These are phyloP conservation scores for Hypena proboscidalis DNA, from an alignment of 2,888 invertebrate genomes.

Conservation along the genomic window DNA sequence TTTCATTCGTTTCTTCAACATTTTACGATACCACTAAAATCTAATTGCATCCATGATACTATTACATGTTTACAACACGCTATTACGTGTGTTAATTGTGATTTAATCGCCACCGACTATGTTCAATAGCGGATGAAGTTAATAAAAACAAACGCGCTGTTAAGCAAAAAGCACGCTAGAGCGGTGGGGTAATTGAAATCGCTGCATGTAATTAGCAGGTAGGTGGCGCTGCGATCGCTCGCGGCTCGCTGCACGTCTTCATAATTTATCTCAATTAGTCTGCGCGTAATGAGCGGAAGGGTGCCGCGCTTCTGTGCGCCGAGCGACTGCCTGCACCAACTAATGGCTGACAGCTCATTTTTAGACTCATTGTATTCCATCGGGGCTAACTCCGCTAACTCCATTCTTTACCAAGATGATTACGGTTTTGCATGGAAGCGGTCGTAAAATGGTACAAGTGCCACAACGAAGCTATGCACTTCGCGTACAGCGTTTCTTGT, in stretches of 20 bases:
- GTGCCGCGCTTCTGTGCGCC: slow-evolving; percentile 52
- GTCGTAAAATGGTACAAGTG: neutral
- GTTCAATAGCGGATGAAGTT: slow-evolving; percentile 51
- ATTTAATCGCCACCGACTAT: slow-evolving; percentile 53
- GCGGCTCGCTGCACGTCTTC: slow-evolving; percentile 76
- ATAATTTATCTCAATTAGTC: slow-evolving; percentile 84
- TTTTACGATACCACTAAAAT: slow-evolving; percentile 61
- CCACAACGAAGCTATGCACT: neutral
- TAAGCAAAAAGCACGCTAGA: slow-evolving; percentile 52
- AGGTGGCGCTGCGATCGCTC: slow-evolving; percentile 68
- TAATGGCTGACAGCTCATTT: slow-evolving; percentile 45
- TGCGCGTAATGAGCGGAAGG: slow-evolving; percentile 78
- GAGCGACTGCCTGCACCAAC: slow-evolving; percentile 41
- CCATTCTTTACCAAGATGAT: neutral
- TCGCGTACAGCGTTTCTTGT: neutral
- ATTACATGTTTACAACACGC: slow-evolving; percentile 51
- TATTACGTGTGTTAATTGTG: slow-evolving; percentile 59
- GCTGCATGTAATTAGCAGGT: slow-evolving; percentile 78
- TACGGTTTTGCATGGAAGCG: neutral
- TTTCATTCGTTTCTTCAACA: slow-evolving; percentile 52
- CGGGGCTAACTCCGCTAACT: slow-evolving; percentile 14
- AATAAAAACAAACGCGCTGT: slow-evolving; percentile 55
- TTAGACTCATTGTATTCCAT: slow-evolving; percentile 38
- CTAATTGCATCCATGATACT: slow-evolving; percentile 59
- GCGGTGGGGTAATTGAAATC: slow-evolving; percentile 72